Percentiles rank a stretch among this genome's conserved stretches.
phyloP scores from a whole-genome alignment of 2,797 vertebrate species.

The Pyrocephalus nanus region DNA sequence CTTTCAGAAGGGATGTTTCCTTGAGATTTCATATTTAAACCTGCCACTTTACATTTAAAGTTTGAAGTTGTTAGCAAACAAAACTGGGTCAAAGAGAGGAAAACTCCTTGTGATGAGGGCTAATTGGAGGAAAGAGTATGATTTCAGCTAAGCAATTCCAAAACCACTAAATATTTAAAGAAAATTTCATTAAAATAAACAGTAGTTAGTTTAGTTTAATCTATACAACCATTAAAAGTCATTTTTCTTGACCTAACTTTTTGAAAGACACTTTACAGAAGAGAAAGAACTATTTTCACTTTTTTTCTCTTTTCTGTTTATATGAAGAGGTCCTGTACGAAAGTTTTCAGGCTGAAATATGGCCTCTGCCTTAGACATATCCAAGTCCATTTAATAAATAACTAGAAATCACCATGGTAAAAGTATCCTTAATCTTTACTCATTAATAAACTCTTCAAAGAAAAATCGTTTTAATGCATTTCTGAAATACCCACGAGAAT shows the following conservation, averaged over 20 bases:
- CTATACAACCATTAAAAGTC: neutral
- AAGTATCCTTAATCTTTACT: constrained; percentile 14
- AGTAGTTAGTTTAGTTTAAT: neutral
- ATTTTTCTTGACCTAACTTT: neutral
- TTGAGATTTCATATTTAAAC: neutral
- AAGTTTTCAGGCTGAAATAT: neutral
- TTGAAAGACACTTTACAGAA: neutral
- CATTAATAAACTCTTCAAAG: neutral
- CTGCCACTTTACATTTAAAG: neutral
- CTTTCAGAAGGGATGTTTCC: neutral
- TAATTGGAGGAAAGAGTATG: neutral
- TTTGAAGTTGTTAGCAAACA: neutral
- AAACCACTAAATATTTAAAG: neutral
- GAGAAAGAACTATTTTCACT: neutral
- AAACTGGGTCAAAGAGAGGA: neutral
- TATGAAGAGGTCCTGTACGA: neutral
- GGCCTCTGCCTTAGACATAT: neutral
- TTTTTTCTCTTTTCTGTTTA: neutral
- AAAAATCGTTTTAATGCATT: neutral
- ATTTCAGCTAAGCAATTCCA: neutral
- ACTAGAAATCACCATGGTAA: neutral
- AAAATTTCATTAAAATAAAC: neutral
- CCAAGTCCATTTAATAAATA: neutral
- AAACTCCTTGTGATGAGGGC: neutral
- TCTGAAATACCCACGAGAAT: neutral